Conservation (phyloP, 2,888 invertebrate species). For the Sisyra nigra region DNA sequence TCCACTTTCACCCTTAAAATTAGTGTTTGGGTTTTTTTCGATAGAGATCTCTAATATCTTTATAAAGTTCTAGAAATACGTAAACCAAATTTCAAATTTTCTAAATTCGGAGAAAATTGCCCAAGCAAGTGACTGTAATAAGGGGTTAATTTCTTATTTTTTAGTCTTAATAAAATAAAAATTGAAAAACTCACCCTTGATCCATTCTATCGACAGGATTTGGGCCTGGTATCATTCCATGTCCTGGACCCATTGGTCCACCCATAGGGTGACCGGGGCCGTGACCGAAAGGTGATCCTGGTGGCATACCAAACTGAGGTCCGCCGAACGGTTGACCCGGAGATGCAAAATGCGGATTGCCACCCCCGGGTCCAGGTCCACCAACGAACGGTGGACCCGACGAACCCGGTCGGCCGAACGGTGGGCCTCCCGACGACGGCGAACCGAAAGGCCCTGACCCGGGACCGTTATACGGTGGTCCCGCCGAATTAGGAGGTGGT, state of each 20-base stretch:
- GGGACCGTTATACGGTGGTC: slow-evolving; percentile 51
- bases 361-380: slow-evolving; percentile 46
- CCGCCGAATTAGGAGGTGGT: slow-evolving; percentile 32
- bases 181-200: slow-evolving; percentile 42
- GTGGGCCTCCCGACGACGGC: slow-evolving; percentile 44
- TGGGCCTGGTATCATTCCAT: slow-evolving; percentile 45
- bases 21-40: too few species aligned
- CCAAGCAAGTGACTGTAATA: too few species aligned
- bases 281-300: slow-evolving; percentile 53
- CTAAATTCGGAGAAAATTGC: too few species aligned
- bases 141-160: too few species aligned
- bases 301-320: slow-evolving; percentile 52
- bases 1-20: too few species aligned
- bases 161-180: too few species aligned
- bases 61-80: too few species aligned
- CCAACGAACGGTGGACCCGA: slow-evolving; percentile 54
- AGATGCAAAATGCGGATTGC: slow-evolving; percentile 48
- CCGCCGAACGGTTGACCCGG: slow-evolving; percentile 43
- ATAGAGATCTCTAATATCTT: too few species aligned
- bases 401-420: slow-evolving; percentile 45
- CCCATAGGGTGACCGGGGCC: slow-evolving; percentile 42
- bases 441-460: slow-evolving; percentile 47
- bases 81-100: too few species aligned
- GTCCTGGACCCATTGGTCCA: slow-evolving; percentile 44
- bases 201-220: slow-evolving; percentile 71